Percentiles rank a stretch among this genome's conserved stretches.
Evolutionary conservation across 2,888 invertebrate species (phyloP).

Genomic region (Morpho helenor): DNA sequence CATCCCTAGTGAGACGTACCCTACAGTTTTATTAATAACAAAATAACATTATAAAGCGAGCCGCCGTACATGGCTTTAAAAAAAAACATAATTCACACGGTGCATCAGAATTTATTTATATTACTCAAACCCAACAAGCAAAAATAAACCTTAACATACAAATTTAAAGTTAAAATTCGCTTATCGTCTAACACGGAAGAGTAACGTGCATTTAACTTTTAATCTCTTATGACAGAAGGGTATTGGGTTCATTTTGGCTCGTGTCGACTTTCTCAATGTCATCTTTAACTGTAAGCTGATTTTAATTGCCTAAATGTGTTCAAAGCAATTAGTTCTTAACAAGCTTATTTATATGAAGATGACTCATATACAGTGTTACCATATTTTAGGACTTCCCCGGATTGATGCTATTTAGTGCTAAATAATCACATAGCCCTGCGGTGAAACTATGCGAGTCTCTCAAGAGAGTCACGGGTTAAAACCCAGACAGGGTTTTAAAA

Average conservation of each 20-base stretch:
- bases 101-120: conserved; percentile 19
- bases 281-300: conserved; percentile 27
- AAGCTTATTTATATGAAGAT: conserved; percentile 33
- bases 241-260: conserved; percentile 21
- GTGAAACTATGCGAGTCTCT: too few species aligned
- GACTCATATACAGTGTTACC: too few species aligned
- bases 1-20: not conserved
- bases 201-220: not conserved
- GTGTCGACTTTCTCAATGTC: conserved; percentile 24
- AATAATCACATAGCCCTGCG: too few species aligned
- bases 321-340: conserved; percentile 37
- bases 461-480: too few species aligned
- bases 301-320: conserved; percentile 40
- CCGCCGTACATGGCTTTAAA: conserved; percentile 2
- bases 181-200: conserved; percentile 12
- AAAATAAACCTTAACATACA: conserved; percentile 9
- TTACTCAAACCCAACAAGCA: not conserved
- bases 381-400: too few species aligned
- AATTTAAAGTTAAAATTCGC: conserved; percentile 8
- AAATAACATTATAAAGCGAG: conserved; percentile 4
- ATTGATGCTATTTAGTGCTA: too few species aligned
- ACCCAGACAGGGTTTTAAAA: too few species aligned
- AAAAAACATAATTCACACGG: conserved; percentile 21
- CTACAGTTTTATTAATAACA: conserved; percentile 6
- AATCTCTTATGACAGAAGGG: conserved; percentile 11